A percentile compares a stretch with the other conserved stretches of the same genome.
phyloP scores from a whole-genome alignment of 2,113 vertebrate genomes.

The Clarias batrachus region DNA sequence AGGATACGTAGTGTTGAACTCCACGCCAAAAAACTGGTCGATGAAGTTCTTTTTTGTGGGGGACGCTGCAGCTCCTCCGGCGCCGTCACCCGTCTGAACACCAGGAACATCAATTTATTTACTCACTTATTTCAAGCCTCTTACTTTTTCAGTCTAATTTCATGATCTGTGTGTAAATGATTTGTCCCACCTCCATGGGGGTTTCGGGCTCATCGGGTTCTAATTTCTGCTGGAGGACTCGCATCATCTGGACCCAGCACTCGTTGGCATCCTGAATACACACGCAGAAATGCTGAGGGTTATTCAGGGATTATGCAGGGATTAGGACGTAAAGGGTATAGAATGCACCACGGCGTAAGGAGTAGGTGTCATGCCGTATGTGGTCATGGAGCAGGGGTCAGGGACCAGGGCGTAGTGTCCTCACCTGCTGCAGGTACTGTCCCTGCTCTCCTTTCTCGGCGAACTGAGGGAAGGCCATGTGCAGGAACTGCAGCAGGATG shows the following conservation, averaged over 20 bases:
- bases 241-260: conserved; percentile 97
- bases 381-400: not conserved
- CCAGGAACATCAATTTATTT: not conserved
- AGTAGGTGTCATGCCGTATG: not conserved
- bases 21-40: conserved; percentile 96
- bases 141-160: not conserved
- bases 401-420: not conserved
- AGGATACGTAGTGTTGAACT: conserved; percentile 98
- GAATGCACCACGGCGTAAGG: not conserved
- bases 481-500: conserved; percentile 97
- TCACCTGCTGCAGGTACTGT: conserved; percentile 97
- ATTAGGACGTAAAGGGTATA: not conserved
- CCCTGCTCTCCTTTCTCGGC: conserved; percentile 98
- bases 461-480: conserved; percentile 99
- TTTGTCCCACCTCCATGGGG: conserved; percentile 83
- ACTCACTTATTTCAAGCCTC: not conserved
- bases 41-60: conserved; percentile 95
- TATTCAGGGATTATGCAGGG: not conserved
- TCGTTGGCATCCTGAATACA: conserved; percentile 91
- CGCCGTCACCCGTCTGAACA: conserved; percentile 64
- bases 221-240: conserved; percentile 94
- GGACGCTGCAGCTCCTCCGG: conserved; percentile 68
- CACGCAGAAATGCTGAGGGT: not conserved
- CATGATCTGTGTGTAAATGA: not conserved
- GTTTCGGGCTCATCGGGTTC: conserved; percentile 85